A percentile compares a stretch with the other conserved stretches of the same genome.
Conservation (phyloP, 2,888 invertebrate species). For the Pheosia tremula region DNA sequence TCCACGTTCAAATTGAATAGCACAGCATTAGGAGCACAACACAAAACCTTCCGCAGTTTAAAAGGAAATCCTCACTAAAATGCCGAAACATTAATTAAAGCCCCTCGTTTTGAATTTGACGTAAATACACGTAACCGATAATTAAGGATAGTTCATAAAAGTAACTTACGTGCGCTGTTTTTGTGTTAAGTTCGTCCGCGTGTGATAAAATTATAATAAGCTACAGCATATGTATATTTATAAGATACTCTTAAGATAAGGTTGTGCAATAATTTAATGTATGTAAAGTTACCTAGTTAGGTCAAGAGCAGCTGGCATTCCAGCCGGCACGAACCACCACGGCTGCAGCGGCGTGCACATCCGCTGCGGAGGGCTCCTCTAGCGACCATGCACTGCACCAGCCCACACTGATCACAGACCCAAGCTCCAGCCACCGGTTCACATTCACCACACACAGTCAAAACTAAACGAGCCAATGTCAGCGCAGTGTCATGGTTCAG, state of each 20-base stretch:
- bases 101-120: slow-evolving; percentile 38
- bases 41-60: slow-evolving; percentile 7
- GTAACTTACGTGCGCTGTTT: slow-evolving; percentile 25
- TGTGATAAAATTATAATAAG: slow-evolving; percentile 13
- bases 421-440: slow-evolving; percentile 50
- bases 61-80: slow-evolving; percentile 35
- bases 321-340: slow-evolving; percentile 77
- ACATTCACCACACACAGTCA: slow-evolving; percentile 68
- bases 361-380: slow-evolving; percentile 68
- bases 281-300: slow-evolving; percentile 72
- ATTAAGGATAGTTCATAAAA: slow-evolving; percentile 34
- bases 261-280: slow-evolving; percentile 11
- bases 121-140: slow-evolving; percentile 46
- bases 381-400: slow-evolving; percentile 52
- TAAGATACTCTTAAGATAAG: background rate
- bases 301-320: slow-evolving; percentile 84
- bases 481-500: slow-evolving; percentile 75
- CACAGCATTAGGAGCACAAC: background rate
- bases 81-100: slow-evolving; percentile 40
- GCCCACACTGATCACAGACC: slow-evolving; percentile 40
- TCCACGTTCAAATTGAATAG: background rate
- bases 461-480: slow-evolving; percentile 63
- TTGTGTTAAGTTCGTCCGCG: slow-evolving; percentile 11
- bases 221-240: slow-evolving; percentile 17
- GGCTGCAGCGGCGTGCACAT: slow-evolving; percentile 80